These are phyloP conservation scores for Apis dorsata DNA, from an alignment of 1,140 invertebrate species.

Conservation along the genomic window DNA sequence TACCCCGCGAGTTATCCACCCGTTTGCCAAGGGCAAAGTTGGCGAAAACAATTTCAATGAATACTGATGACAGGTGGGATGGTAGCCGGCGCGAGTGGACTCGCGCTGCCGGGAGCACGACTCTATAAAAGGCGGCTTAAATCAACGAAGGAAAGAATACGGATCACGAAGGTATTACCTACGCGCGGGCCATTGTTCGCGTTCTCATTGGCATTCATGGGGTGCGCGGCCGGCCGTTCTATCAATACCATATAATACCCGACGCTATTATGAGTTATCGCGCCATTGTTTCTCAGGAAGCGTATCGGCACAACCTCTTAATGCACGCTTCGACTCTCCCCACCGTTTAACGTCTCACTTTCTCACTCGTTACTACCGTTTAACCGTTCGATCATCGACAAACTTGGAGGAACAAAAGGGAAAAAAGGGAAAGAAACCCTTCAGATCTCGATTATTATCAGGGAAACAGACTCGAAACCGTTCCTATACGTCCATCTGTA, in stretches of 20 bases:
- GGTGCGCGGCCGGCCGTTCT: conserved; percentile 58
- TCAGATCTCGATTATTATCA: too few relatives aligned
- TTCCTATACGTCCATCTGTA: too few relatives aligned
- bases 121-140: conserved; percentile 54
- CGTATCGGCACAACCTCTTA: conserved; percentile 43
- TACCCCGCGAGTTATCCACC: neutral
- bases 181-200: conserved; percentile 65
- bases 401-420: too few relatives aligned
- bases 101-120: conserved; percentile 27
- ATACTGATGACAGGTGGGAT: conserved; percentile 52
- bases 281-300: conserved; percentile 63
- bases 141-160: conserved; percentile 61
- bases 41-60: conserved; percentile 42
- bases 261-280: conserved; percentile 73
- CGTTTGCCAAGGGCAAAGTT: neutral
- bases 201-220: conserved; percentile 69
- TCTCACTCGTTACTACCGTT: neutral
- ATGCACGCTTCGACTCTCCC: conserved; percentile 41
- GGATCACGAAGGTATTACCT: conserved; percentile 66
- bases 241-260: conserved; percentile 70
- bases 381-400: too few relatives aligned
- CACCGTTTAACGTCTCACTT: conserved; percentile 28
- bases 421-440: too few relatives aligned
- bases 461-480: too few relatives aligned
- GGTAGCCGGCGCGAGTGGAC: conserved; percentile 28